These are phyloP conservation scores for Brachyptera risi DNA, from an alignment of 2,888 invertebrate genomes.

Conservation along the genomic window DNA sequence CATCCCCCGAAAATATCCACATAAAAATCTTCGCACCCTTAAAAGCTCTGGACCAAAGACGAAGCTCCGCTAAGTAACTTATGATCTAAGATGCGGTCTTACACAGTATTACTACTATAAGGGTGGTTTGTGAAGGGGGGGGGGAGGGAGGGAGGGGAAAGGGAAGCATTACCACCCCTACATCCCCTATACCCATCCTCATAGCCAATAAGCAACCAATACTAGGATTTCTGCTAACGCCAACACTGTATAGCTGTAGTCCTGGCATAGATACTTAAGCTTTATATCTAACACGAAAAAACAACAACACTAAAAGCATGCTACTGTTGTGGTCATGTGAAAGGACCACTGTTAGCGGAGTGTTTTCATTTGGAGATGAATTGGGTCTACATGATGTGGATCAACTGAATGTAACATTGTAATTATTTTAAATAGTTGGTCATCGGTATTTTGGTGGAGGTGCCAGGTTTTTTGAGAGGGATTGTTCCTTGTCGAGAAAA, in stretches of 20 bases:
- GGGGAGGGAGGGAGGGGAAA: background rate
- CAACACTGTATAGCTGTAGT: background rate
- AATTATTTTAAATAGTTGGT: no score
- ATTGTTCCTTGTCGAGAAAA: no score
- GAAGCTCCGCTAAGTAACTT: constrained; percentile 7
- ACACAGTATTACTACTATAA: constrained; percentile 15
- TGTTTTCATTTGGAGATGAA: no score
- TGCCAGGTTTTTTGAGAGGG: no score
- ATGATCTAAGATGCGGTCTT: constrained; percentile 20
- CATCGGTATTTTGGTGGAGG: no score
- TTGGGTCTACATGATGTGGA: no score
- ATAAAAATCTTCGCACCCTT: constrained; percentile 11
- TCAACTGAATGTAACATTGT: no score
- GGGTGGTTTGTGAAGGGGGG: background rate
- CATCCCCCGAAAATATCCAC: constrained; percentile 4
- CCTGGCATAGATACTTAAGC: constrained; percentile 20
- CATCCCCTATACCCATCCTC: background rate
- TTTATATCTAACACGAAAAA: constrained; percentile 22
- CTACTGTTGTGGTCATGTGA: background rate
- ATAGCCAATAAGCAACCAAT: constrained; percentile 30
- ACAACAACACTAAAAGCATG: constrained; percentile 19
- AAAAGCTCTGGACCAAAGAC: constrained; percentile 1
- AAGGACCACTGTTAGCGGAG: no score
- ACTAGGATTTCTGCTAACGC: constrained; percentile 25
- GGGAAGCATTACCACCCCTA: background rate